Base-by-base conservation (phyloP, 1,140 invertebrate species). In the Caenorhabditis remanei region DNA sequence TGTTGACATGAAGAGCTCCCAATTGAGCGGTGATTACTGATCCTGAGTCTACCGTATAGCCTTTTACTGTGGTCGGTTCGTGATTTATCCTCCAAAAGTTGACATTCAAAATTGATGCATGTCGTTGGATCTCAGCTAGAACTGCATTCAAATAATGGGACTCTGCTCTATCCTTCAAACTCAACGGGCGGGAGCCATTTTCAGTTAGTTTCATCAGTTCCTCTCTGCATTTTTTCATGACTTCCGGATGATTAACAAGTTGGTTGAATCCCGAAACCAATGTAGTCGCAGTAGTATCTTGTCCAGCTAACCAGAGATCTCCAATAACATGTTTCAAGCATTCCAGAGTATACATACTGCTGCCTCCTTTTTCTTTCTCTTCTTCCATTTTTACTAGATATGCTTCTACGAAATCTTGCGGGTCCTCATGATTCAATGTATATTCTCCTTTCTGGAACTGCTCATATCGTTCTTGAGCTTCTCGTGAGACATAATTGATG, bases 31-130 rank as follows among this genome's bases (percentile, higher is more conserved):
- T 84, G 16, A 88, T 46, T 13, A 85, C 43, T 43, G 53, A 41
- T 46, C 87, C 87, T 4, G 79, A 50, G 5, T 83, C 75, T 11
- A 88, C 83, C 41, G 83, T 13, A 71, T 84, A 71, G 4, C 85
- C 87, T n/a, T 75, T 65, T 14, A 88, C 65, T 11, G 43, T 24
- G n/a, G 85, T 87, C 14, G 89, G 43, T n/a, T 83, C 83, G n/a
- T 53, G 53, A 21, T 71, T 79, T 3, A 58, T 24, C 40, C 85
- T 63, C 67, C 79, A 88, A 21, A 88, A 61, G 48, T 88, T 88
- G 1, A 88, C 56, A 75, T 83, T 88, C 55, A 88, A 16, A 55
- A 88, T 87, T 6, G 75, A 84, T 11, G 87, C 85, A 41, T 84
- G 85, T 32, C 87, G 11, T 58, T 88, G 87, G 32, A 87, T 87